Conservation (phyloP, 2,113 vertebrate genomes). For the Condylura cristata region DNA sequence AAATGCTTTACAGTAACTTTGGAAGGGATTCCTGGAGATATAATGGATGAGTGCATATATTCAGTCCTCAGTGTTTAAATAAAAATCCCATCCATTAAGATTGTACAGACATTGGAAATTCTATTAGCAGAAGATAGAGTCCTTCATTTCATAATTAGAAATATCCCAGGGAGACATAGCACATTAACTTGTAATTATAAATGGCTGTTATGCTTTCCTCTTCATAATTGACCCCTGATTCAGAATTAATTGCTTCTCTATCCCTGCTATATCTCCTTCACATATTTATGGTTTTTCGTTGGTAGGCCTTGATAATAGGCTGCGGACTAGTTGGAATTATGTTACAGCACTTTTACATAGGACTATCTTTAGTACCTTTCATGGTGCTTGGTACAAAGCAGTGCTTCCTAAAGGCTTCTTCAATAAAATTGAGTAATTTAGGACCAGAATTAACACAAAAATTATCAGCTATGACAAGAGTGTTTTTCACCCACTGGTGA, state of each 20-base stretch:
- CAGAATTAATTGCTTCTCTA: constrained; percentile 71
- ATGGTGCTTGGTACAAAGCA: not conserved
- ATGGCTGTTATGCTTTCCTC: constrained; percentile 66
- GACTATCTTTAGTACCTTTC: not conserved
- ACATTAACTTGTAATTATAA: constrained; percentile 77
- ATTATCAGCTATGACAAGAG: not conserved
- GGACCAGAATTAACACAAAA: not conserved
- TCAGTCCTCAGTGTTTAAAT: constrained; percentile 56
- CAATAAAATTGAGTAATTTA: not conserved
- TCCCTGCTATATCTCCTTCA: constrained; percentile 39
- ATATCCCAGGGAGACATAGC: constrained; percentile 73
- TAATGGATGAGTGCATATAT: not conserved
- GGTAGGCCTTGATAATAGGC: not conserved
- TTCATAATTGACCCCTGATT: constrained; percentile 69
- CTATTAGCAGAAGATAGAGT: constrained; percentile 69
- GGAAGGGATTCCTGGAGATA: not conserved
- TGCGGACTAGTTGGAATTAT: not conserved
- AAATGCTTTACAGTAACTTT: not conserved
- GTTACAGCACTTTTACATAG: not conserved
- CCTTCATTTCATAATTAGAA: constrained; percentile 75
- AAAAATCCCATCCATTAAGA: constrained; percentile 63
- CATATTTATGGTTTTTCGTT: not conserved
- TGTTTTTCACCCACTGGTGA: not conserved
- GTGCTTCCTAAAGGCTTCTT: not conserved
- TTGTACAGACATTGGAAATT: constrained; percentile 69